Base-by-base conservation (phyloP, 1,140 invertebrate genomes). In the Tetragnatha versicolor region DNA sequence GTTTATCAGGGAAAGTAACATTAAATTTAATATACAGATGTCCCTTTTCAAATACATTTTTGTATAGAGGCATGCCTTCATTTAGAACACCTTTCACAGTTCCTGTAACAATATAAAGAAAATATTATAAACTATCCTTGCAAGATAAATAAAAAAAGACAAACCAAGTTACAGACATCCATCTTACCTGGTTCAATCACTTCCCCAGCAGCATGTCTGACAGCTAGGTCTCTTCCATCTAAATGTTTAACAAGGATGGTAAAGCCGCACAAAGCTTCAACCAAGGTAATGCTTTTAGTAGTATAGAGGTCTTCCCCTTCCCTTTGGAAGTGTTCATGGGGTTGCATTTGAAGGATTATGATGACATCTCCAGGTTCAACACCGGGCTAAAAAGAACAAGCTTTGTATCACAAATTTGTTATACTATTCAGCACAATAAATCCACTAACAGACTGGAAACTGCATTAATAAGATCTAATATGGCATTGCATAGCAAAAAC, bases 1-100 rank as follows among this genome's bases (percentile, higher is more conserved):
- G 89, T 82, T 91, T 91, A 77, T 90, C 87, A 35, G 96, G 96
- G 84, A 97, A 97, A 65, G 89, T 89, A 14, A 98, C 91, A 83
- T 90, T 89, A 87, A 97, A 97, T 82, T 92, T 90, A 68, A 98
- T 90, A 83, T 94, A 93, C n/a, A 98, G 86, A 84, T 93, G 91
- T 45, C 96, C 96, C 83, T 91, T 92, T 80, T 94, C 91, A 84
- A 93, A 92, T 42, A 93, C 91, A 85, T 93, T 92, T 82, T 91
- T 92, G 82, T 92, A 85, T 17, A 85, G 82, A 9, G 90, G 88
- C 89, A 90, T 89, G 35, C 89, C 89, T 83, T 90, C 89, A 47
- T 85, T 84, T 31, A 84, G 68, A n/a, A 90, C 82, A 78, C 84
- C 85, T 77, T 88, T 88, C 5, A 89, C 80, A 80, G 27, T 42